Conservation (phyloP, 2,888 invertebrate genomes). For the Drosophila multiciliata region DNA sequence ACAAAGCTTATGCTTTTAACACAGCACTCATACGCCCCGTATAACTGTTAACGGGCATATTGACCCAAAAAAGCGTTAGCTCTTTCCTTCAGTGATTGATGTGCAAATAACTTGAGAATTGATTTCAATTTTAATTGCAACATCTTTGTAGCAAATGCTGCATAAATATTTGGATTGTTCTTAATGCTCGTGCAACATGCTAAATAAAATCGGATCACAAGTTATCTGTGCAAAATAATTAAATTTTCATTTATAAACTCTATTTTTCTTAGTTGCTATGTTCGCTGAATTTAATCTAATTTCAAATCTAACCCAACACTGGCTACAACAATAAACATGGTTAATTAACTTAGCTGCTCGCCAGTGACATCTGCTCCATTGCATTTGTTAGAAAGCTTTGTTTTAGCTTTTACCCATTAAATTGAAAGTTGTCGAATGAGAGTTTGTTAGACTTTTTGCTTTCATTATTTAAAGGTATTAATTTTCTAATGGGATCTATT, state of each 20-base stretch:
- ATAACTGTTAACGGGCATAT: neutral
- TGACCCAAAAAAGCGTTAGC: constrained; percentile 18
- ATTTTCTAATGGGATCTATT: neutral
- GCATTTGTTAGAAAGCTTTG: neutral
- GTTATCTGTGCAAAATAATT: neutral
- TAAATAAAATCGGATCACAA: neutral
- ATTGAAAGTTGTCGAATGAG: neutral
- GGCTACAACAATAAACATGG: neutral
- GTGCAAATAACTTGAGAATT: constrained; percentile 40
- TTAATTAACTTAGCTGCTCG: constrained; percentile 17
- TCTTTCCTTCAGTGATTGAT: constrained; percentile 20
- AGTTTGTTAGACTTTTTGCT: neutral
- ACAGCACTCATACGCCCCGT: constrained; percentile 39
- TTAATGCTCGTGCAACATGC: neutral
- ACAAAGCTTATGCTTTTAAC: constrained; percentile 6
- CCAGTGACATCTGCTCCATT: neutral
- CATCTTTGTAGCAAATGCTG: constrained; percentile 1
- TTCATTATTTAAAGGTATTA: neutral
- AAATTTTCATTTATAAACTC: neutral
- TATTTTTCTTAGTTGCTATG: neutral
- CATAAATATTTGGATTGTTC: constrained; percentile 5
- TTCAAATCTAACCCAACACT: neutral
- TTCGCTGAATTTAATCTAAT: neutral
- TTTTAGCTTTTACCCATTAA: neutral
- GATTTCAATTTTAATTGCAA: constrained; percentile 45